A percentile compares a stretch with the other conserved stretches of the same genome.
Evolutionary conservation across 2,113 vertebrate genomes (phyloP).

Genomic region (Barnardius zonarius): DNA sequence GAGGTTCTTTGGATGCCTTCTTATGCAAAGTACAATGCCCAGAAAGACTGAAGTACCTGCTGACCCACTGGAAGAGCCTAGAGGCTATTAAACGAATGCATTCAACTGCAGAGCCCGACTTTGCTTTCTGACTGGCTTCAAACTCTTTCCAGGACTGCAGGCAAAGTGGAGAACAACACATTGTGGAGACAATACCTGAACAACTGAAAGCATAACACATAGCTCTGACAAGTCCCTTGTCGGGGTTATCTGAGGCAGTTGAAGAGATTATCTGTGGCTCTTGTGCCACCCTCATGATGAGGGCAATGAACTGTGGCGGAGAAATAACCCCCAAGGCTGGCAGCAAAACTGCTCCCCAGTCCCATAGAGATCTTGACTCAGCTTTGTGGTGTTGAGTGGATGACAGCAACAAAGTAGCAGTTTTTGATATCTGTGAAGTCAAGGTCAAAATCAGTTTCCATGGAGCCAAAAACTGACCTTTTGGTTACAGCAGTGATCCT

Average conservation of each 20-base stretch:
- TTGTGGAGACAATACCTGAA: not conserved
- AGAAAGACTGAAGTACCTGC: not conserved
- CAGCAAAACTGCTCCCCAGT: not conserved
- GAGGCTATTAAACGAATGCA: not conserved
- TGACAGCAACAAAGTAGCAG: not conserved
- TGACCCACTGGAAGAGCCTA: not conserved
- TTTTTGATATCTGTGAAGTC: not conserved
- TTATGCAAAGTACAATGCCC: not conserved
- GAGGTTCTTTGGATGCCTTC: not conserved
- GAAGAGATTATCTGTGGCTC: not conserved
- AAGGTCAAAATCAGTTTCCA: not conserved
- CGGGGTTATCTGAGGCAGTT: not conserved
- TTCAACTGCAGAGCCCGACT: not conserved
- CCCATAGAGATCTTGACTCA: not conserved
- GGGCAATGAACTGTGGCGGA: not conserved
- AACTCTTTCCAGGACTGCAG: not conserved
- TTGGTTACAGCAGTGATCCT: not conserved
- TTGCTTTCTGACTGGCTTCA: not conserved
- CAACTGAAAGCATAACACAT: not conserved
- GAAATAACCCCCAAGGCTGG: not conserved
- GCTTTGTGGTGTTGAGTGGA: not conserved
- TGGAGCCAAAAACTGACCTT: not conserved
- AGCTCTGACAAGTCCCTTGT: not conserved
- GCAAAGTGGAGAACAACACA: not conserved
- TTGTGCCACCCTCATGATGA: not conserved